Evolutionary conservation across 2,888 invertebrate species (phyloP), one percentile per base, ranked within the genome.

Genomic region (Trachelus troglodyta): DNA sequence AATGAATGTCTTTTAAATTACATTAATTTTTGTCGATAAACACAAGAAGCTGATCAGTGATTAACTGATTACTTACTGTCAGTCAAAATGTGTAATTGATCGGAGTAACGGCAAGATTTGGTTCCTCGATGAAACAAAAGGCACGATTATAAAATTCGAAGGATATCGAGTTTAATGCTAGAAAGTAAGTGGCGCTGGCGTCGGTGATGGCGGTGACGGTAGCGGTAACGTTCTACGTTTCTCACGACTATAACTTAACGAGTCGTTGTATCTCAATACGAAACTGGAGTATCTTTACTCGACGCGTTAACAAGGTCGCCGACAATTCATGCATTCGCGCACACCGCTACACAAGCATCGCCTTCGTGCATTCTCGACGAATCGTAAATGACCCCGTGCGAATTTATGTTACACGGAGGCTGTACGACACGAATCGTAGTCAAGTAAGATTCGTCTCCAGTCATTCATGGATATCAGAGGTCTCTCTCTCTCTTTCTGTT

Each of bases 141-240:
- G 56, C 34, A 23, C 23, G 9, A 56, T 23, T 12, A 12, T 71
- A 31, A 34, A 15, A 15, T 31, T 71, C 71, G 71, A 71, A 71
- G 71, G 71, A 71, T 71, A 71, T 71, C 71, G 71, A 71, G 71
- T 71, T 71, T 34, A 34, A 33, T 56, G 71, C 31, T 71, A 71
- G 71, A 71, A 71, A 71, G 33, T 71, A 71, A 71, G 11, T 23
- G 71, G 71, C 31, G 71, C 15, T 2, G 34, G 31, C 34, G 12
- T 71, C 6, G n/a, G 31, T 1, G 12, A 31, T 12, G 31, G n/a
- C 71, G 71, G 15, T 31, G 31, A 31, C 71, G 71, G 11, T 12
- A 9, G 71, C 71, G 71, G 31, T 34, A 34, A 31, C 4, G 71
- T 6, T 71, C 31, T 31, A 23, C 34, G 71, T 71, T 31, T 71